phyloP scores from a whole-genome alignment of 2,888 invertebrate species.

The Lithophane ornitopus region DNA sequence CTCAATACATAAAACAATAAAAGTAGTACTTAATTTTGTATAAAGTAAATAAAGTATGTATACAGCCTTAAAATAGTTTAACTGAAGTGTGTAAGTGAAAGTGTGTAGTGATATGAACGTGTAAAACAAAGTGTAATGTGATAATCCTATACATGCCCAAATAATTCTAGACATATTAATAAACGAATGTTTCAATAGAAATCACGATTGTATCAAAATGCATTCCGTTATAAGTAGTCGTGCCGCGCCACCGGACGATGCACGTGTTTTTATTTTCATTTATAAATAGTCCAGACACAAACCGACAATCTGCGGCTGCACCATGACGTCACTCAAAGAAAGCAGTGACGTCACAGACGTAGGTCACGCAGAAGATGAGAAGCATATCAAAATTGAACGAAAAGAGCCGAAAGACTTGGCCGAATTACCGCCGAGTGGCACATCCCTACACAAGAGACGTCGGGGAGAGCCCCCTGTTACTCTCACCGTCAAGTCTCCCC shows the following conservation, averaged over 20 bases:
- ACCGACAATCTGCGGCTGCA: slow-evolving; percentile 69
- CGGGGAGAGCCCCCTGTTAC: slow-evolving; percentile 86
- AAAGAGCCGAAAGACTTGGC: slow-evolving; percentile 77
- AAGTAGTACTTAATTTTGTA: slow-evolving; percentile 31
- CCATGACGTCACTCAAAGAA: slow-evolving; percentile 82
- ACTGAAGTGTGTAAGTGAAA: slow-evolving; percentile 55
- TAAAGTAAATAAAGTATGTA: slow-evolving; percentile 47
- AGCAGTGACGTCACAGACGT: slow-evolving; percentile 79
- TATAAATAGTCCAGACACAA: slow-evolving; percentile 84
- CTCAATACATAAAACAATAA: slow-evolving; percentile 23
- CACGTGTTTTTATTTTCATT: slow-evolving; percentile 85
- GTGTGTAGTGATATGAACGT: slow-evolving; percentile 50
- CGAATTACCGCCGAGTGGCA: slow-evolving; percentile 85
- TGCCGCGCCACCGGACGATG: slow-evolving; percentile 71
- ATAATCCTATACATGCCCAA: slow-evolving; percentile 43
- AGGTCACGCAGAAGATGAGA: slow-evolving; percentile 66
- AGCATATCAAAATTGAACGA: slow-evolving; percentile 59
- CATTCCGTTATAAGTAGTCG: slow-evolving; percentile 83
- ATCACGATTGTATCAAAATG: slow-evolving; percentile 72
- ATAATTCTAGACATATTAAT: slow-evolving; percentile 44
- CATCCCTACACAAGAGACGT: slow-evolving; percentile 86
- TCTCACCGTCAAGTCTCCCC: slow-evolving; percentile 82
- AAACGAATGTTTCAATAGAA: slow-evolving; percentile 57
- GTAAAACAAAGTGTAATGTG: slow-evolving; percentile 56
- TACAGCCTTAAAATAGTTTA: slow-evolving; percentile 67